Evolutionary conservation across 2,113 vertebrate genomes (phyloP).

Genomic region (Charadrius vociferus): DNA sequence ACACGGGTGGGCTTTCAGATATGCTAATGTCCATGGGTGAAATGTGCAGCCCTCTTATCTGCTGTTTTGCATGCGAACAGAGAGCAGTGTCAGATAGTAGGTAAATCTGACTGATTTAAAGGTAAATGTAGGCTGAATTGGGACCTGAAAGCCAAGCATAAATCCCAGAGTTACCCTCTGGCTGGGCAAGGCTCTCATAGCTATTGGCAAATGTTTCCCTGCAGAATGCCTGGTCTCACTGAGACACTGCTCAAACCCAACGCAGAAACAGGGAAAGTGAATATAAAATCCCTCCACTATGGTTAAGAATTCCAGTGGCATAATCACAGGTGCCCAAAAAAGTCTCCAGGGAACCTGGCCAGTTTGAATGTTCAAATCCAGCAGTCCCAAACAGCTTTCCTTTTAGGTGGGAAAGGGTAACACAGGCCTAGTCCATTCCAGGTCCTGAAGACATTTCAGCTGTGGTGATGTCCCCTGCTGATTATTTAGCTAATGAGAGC

Average conservation of each 20-base stretch:
- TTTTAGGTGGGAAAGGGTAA: background rate
- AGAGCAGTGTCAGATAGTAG: background rate
- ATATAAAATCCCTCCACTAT: background rate
- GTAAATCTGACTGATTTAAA: background rate
- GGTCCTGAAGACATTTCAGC: background rate
- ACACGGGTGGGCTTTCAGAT: background rate
- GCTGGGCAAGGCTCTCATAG: background rate
- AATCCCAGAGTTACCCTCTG: background rate
- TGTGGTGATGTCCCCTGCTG: background rate
- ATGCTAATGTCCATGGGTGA: background rate
- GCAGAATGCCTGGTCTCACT: background rate
- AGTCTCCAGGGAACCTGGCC: accelerated
- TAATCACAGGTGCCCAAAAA: background rate
- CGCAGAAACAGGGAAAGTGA: background rate
- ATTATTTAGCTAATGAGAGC: background rate
- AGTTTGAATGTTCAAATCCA: background rate
- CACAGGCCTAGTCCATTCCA: background rate
- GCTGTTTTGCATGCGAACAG: background rate
- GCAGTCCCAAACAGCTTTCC: background rate
- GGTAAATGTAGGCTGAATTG: background rate
- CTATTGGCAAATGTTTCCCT: background rate
- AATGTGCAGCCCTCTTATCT: background rate
- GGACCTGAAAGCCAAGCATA: background rate
- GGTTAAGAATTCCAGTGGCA: background rate
- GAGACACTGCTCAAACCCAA: background rate